Percentiles rank a stretch among this genome's conserved stretches.
phyloP scores from a whole-genome alignment of 1,140 invertebrate genomes.

The Diploscapter pachys region DNA sequence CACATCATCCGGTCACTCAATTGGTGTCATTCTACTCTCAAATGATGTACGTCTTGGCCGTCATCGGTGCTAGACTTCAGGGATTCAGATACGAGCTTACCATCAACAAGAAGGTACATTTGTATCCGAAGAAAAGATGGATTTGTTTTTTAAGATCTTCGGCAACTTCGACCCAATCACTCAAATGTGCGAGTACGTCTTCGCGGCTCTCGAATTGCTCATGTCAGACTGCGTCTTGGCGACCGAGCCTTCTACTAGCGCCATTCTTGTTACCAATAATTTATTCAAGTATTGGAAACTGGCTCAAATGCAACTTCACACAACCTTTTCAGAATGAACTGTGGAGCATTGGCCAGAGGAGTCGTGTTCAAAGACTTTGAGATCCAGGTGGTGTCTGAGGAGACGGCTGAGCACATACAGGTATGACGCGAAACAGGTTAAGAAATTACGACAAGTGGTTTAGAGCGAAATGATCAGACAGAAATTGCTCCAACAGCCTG shows the following conservation, averaged over 20 bases:
- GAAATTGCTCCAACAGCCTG: slow-evolving; percentile 54
- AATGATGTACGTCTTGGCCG: slow-evolving; percentile 56
- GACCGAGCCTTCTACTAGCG: slow-evolving; percentile 40
- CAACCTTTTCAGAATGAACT: slow-evolving; percentile 39
- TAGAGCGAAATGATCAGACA: slow-evolving; percentile 55
- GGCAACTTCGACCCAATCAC: slow-evolving; percentile 51
- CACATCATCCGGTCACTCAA: slow-evolving; percentile 41
- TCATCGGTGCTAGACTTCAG: slow-evolving; percentile 52
- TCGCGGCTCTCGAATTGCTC: slow-evolving; percentile 53
- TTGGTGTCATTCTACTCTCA: slow-evolving; percentile 52
- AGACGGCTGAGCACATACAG: slow-evolving; percentile 57
- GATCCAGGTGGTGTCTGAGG: slow-evolving; percentile 53
- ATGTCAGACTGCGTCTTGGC: slow-evolving; percentile 38
- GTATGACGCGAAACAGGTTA: slow-evolving; percentile 19
- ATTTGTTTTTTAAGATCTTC: slow-evolving; percentile 40
- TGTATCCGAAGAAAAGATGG: no score
- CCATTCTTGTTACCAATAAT: slow-evolving; percentile 41
- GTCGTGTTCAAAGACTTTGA: slow-evolving; percentile 40
- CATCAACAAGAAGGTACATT: no score
- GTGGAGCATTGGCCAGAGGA: slow-evolving; percentile 34
- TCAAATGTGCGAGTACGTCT: slow-evolving; percentile 52
- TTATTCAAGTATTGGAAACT: slow-evolving; percentile 15
- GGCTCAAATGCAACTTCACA: neutral
- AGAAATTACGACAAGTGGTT: neutral
- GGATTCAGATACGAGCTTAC: no score